Evolutionary conservation across 2,113 vertebrate species (phyloP).

Genomic region (Bambusicola thoracicus): DNA sequence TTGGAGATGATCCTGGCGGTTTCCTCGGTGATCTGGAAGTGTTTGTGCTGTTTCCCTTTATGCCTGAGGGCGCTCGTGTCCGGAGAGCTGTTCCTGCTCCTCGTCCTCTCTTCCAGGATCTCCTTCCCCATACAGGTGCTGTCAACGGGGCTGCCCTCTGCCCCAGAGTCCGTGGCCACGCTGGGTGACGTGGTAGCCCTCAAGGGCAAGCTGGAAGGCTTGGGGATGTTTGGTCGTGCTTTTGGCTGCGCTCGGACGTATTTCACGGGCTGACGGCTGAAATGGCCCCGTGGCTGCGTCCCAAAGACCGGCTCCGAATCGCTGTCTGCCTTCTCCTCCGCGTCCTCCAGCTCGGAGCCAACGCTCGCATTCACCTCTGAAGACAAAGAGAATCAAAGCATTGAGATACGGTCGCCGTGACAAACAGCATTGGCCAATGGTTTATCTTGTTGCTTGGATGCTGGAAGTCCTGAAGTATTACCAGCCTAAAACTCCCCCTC

Average conservation of each 20-base stretch:
- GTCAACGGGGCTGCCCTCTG: accelerated
- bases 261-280: constrained; percentile 86
- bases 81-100: constrained; percentile 69
- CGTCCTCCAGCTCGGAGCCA: neutral
- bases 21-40: constrained; percentile 71
- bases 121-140: neutral
- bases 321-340: neutral
- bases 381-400: no score
- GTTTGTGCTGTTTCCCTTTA: constrained; percentile 22
- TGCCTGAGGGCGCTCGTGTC: constrained; percentile 45
- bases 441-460: no score
- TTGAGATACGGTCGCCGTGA: accelerated
- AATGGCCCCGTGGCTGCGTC: constrained; percentile 76
- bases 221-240: constrained; percentile 35
- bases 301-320: constrained; percentile 18
- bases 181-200: neutral
- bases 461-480: accelerated
- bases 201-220: constrained; percentile 31
- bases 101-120: neutral
- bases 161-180: neutral
- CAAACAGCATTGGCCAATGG: neutral
- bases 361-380: neutral
- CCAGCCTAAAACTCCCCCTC: neutral
- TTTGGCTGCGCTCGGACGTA: constrained; percentile 68
- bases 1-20: constrained; percentile 70